These are phyloP conservation scores for Epirrita christyi DNA, from an alignment of 2,888 invertebrate genomes.

Conservation along the genomic window DNA sequence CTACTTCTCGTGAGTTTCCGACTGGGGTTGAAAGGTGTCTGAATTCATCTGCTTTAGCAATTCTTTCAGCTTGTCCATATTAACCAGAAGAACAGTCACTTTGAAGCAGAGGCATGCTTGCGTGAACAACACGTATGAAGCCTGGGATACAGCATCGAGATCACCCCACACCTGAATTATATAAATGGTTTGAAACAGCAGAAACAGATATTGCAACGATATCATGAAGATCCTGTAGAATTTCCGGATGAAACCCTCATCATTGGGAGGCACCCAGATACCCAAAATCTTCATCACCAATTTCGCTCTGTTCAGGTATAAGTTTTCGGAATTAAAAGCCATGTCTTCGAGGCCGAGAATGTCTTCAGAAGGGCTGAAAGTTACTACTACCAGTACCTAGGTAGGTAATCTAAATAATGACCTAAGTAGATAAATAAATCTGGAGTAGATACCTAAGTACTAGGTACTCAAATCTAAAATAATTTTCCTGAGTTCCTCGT, in stretches of 20 bases:
- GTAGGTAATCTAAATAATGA: slow-evolving; percentile 5
- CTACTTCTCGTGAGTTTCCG: slow-evolving; percentile 59
- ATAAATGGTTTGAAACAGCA: slow-evolving; percentile 69
- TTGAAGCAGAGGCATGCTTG: slow-evolving; percentile 76
- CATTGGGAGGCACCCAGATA: slow-evolving; percentile 62
- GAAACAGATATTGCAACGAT: slow-evolving; percentile 63
- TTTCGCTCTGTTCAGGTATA: slow-evolving; percentile 69
- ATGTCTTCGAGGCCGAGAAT: slow-evolving; percentile 19
- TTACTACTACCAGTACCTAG: no score
- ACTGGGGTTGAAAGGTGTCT: slow-evolving; percentile 61
- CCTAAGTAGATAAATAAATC: no score
- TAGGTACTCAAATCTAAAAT: no score
- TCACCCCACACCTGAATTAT: slow-evolving; percentile 73
- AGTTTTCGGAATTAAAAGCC: slow-evolving; percentile 48
- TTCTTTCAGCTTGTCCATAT: slow-evolving; percentile 53
- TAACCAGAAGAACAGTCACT: slow-evolving; percentile 66
- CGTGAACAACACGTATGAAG: slow-evolving; percentile 70
- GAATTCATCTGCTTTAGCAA: slow-evolving; percentile 62
- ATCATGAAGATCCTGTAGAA: slow-evolving; percentile 61
- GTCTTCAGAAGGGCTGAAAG: neutral
- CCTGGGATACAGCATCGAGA: slow-evolving; percentile 69
- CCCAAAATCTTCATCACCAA: slow-evolving; percentile 71
- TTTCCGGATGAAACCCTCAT: slow-evolving; percentile 50
- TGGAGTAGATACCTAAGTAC: no score
- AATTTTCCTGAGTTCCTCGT: slow-evolving; percentile 6